Evolutionary conservation across 2,888 invertebrate genomes (phyloP).

Genomic region (Erebia epiphron): DNA sequence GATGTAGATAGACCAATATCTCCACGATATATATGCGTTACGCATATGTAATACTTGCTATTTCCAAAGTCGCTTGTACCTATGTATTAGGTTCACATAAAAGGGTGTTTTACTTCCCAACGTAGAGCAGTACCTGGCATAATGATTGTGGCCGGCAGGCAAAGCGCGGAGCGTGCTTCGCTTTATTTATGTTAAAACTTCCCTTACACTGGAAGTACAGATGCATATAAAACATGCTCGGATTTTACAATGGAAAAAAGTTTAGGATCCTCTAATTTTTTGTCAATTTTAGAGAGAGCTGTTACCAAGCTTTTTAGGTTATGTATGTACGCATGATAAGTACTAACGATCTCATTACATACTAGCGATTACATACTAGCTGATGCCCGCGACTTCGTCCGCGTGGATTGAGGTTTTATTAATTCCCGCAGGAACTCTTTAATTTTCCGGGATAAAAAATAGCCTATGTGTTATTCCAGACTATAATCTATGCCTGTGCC

Average conservation of each 20-base stretch:
- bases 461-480: no score
- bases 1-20: no score
- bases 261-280: neutral
- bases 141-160: conserved; percentile 38
- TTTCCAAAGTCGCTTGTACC: neutral
- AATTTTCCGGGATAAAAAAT: no score
- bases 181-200: conserved; percentile 31
- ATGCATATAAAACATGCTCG: conserved; percentile 3
- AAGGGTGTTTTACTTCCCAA: conserved; percentile 28
- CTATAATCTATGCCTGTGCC: no score
- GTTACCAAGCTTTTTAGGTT: neutral
- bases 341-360: no score
- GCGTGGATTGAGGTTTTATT: no score
- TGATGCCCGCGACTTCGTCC: no score
- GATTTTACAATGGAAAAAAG: conserved; percentile 1
- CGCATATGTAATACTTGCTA: no score
- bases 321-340: no score
- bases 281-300: neutral
- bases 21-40: no score
- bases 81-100: neutral
- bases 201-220: conserved; percentile 24
- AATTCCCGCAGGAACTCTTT: no score
- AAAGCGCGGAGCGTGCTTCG: conserved; percentile 20
- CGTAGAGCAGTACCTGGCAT: conserved; percentile 32
- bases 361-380: no score